Conservation (phyloP, 2,888 invertebrate genomes). For the Epinotia ramella region DNA sequence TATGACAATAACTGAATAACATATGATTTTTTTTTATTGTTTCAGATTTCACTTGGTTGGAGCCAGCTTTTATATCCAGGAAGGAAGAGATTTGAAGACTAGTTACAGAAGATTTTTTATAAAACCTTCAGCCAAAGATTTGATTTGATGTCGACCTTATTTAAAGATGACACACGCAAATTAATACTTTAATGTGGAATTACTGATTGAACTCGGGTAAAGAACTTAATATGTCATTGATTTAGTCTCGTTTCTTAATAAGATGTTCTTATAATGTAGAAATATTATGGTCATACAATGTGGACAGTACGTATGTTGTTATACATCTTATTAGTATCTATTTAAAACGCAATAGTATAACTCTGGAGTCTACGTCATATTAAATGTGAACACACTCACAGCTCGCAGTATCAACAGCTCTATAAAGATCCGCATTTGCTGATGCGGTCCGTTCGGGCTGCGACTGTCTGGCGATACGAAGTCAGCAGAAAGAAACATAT, state of each 20-base stretch:
- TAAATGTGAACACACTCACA: background rate
- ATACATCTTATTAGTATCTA: background rate
- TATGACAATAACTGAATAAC: constrained; percentile 50
- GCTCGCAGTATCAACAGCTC: constrained; percentile 59
- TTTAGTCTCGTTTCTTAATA: too few relatives aligned
- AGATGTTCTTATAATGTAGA: too few relatives aligned
- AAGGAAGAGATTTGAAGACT: too few relatives aligned
- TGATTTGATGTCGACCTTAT: too few relatives aligned
- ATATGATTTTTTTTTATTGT: constrained; percentile 37
- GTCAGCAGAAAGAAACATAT: constrained; percentile 82
- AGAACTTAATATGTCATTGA: too few relatives aligned
- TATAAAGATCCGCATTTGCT: constrained; percentile 66
- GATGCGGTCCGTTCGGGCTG: constrained; percentile 77
- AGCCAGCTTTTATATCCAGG: too few relatives aligned
- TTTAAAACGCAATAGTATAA: background rate
- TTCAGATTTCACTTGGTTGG: constrained; percentile 10
- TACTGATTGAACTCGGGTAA: too few relatives aligned
- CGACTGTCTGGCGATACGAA: constrained; percentile 78
- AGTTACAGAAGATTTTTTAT: too few relatives aligned
- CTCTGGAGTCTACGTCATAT: background rate
- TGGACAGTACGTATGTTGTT: background rate
- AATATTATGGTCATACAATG: background rate
- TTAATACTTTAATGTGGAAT: too few relatives aligned
- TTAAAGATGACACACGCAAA: too few relatives aligned
- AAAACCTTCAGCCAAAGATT: too few relatives aligned